Evolutionary conservation across 2,797 vertebrate genomes (phyloP), one percentile per base, ranked within the genome.

Genomic region (Erithacus rubecula): DNA sequence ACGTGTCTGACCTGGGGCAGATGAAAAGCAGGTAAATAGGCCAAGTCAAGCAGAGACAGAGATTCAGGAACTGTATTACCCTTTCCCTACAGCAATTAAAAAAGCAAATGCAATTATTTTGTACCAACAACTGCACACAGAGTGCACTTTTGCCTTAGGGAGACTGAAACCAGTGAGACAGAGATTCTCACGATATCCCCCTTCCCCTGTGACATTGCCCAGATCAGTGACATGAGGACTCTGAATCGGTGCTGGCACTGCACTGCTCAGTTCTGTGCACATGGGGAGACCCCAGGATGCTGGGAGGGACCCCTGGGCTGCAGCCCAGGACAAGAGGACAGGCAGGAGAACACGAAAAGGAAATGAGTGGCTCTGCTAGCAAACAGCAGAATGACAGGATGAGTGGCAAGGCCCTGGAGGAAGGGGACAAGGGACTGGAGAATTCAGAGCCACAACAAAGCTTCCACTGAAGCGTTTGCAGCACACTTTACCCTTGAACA

Each of bases 31-130:
- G 89, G 78, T 80, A 93, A 96, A 74, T 43, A 91, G 90, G 90
- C 68, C 84, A 84, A 83, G 64, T 36, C 56, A 77, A 83, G 75
- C 60, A 83, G 49, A 94, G 69, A 77, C 23, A 69, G 68, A 69
- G 67, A 67, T 27, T 43, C 63, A 62, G 63, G 64, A 84, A 53
- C 52, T 0, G 6, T 76, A 85, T 55, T 60, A 58, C 36, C 53
- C n/a, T 30, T 92, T 49, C 84, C 52, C 53, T 60, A 43, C 72
- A 64, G n/a, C 95, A 72, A 95, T 94, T 91, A 94, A 68, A 81
- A 86, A 77, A 58, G 84, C 41, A 91, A 94, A 96, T 34, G 58
- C 87, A 95, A 94, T 96, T 95, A 93, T 91, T 94, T 68, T 41
- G 29, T 87, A 75, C 43, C 41, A 51, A 58, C 68, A 93, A 78